These are phyloP conservation scores for Synanthedon tipuliformis DNA, from an alignment of 2,888 invertebrate species.

Conservation along the genomic window DNA sequence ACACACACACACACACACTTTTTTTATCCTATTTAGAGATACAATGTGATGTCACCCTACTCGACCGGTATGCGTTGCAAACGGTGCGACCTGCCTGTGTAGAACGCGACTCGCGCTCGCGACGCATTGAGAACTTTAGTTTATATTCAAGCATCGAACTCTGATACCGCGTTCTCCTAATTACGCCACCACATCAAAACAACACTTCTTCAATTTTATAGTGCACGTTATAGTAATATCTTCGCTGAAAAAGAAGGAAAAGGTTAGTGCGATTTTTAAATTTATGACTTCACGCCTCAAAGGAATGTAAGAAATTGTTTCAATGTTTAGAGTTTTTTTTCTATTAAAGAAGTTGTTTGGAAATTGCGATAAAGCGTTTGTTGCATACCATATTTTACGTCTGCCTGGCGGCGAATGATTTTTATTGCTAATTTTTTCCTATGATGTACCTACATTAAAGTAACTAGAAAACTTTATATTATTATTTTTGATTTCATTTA, in stretches of 20 bases:
- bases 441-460: too few relatives aligned
- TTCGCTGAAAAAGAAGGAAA: neutral
- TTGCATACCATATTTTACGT: neutral
- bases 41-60: slow-evolving; percentile 8
- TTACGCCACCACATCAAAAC: neutral
- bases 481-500: too few relatives aligned
- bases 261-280: neutral
- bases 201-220: neutral
- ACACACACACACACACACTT: too few relatives aligned
- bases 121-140: neutral
- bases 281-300: neutral
- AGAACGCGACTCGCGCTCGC: neutral
- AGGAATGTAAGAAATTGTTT: neutral
- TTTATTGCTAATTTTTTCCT: too few relatives aligned
- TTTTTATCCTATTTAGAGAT: neutral
- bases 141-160: neutral
- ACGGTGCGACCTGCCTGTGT: too few relatives aligned
- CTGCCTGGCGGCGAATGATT: neutral
- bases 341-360: neutral
- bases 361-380: neutral
- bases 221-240: neutral
- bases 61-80: slow-evolving; percentile 12
- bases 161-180: neutral
- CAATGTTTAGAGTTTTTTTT: neutral
- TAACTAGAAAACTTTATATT: too few relatives aligned